Percentiles rank a stretch among this genome's conserved stretches.
Evolutionary conservation across 2,888 invertebrate species (phyloP).

Genomic region (Embidobia sp.): DNA sequence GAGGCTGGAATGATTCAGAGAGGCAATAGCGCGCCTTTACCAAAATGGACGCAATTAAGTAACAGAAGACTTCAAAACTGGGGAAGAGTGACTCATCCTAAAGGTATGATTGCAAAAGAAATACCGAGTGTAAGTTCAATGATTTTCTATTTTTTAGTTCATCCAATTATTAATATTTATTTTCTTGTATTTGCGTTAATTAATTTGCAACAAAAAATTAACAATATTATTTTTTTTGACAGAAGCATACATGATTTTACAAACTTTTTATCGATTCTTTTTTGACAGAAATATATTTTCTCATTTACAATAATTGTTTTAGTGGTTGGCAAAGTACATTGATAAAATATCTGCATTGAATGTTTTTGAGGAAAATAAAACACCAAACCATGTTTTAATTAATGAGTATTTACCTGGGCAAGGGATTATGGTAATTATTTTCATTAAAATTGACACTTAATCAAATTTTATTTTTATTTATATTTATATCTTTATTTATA

Average conservation of each 20-base stretch:
- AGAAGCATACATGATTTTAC: neutral
- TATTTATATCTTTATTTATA: slow-evolving; percentile 12
- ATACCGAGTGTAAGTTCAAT: slow-evolving; percentile 85
- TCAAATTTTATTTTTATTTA: slow-evolving; percentile 13
- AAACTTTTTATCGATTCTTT: neutral
- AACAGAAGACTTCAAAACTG: slow-evolving; percentile 98
- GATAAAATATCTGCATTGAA: slow-evolving; percentile 87
- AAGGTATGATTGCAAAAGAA: slow-evolving; percentile 95
- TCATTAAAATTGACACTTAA: slow-evolving; percentile 19
- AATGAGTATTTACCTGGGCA: slow-evolving; percentile 97
- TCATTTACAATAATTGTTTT: slow-evolving; percentile 66
- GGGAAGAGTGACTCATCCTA: slow-evolving; percentile 96
- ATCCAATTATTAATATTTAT: too few species aligned
- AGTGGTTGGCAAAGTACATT: slow-evolving; percentile 90
- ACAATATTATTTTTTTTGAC: too few species aligned
- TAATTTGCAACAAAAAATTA: too few species aligned
- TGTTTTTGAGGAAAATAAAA: slow-evolving; percentile 86
- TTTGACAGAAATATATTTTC: slow-evolving; percentile 4
- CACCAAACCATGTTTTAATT: slow-evolving; percentile 95
- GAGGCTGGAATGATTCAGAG: slow-evolving; percentile 87
- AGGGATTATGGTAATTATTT: slow-evolving; percentile 96
- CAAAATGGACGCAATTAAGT: slow-evolving; percentile 97
- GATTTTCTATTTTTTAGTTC: too few species aligned
- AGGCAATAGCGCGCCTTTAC: slow-evolving; percentile 91
- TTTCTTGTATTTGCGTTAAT: too few species aligned